Conservation (phyloP, 2,797 vertebrate species). For the Pipistrellus kuhlii region DNA sequence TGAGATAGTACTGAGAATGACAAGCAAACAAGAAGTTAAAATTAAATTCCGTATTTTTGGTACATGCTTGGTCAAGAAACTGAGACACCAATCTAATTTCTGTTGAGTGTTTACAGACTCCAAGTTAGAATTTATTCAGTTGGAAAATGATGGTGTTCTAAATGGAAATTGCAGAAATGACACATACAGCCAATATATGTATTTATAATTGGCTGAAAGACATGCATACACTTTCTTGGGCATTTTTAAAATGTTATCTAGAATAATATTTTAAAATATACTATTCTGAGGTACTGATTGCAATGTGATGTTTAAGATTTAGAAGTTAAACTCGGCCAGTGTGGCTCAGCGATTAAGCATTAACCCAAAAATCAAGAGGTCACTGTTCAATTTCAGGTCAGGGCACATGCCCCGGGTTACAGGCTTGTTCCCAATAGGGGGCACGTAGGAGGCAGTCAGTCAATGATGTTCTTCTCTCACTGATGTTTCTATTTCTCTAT, state of each 20-base stretch:
- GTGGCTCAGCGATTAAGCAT: too few relatives aligned
- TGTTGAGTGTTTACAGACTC: neutral
- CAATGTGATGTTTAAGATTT: neutral
- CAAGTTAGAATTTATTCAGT: neutral
- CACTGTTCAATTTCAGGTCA: too few relatives aligned
- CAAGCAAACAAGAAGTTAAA: constrained; percentile 15
- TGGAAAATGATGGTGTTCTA: constrained; percentile 20
- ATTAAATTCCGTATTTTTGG: constrained; percentile 18
- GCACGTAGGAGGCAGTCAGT: too few relatives aligned
- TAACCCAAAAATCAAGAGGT: too few relatives aligned
- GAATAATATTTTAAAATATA: constrained; percentile 41
- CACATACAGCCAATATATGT: neutral
- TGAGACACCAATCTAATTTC: constrained; percentile 49
- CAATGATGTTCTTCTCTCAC: too few relatives aligned
- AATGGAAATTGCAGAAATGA: constrained; percentile 31
- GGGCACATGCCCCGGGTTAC: too few relatives aligned
- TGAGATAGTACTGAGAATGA: neutral
- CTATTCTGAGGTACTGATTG: constrained; percentile 27
- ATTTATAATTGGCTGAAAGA: neutral
- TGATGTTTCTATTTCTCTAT: too few relatives aligned
- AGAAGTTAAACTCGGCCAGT: neutral
- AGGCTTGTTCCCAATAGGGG: too few relatives aligned
- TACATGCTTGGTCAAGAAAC: constrained; percentile 13
- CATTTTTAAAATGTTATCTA: constrained; percentile 37
- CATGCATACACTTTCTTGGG: neutral